Evolutionary conservation across 2,797 vertebrate genomes (phyloP).

Genomic region (Acestrorhynchus altus): DNA sequence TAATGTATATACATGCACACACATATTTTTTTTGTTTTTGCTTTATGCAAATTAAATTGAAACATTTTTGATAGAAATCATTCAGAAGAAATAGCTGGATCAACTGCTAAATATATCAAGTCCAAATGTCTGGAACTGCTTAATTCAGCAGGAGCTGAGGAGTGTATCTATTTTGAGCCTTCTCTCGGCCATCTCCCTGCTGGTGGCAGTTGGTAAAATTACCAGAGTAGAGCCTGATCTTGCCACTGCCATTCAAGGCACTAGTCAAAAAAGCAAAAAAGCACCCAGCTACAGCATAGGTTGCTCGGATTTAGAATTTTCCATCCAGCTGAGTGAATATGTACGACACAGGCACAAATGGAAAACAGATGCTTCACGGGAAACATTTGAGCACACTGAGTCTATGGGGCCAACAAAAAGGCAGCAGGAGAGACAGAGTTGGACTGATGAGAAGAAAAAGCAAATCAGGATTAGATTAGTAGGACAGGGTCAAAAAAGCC

Average conservation of each 20-base stretch:
- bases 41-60: no score
- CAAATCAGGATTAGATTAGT: conserved; percentile 18
- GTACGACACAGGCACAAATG: background rate
- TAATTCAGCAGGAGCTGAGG: conserved; percentile 67
- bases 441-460: conserved; percentile 13
- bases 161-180: conserved; percentile 74
- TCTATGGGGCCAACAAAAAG: background rate
- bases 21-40: no score
- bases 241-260: conserved; percentile 70
- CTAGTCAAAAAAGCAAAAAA: conserved; percentile 43
- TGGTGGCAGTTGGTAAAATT: conserved; percentile 80
- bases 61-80: conserved; percentile 19
- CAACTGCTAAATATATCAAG: conserved; percentile 47
- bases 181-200: conserved; percentile 68
- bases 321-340: background rate
- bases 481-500: background rate
- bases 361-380: conserved; percentile 20
- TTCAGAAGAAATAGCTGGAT: background rate
- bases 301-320: conserved; percentile 8
- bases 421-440: conserved; percentile 7
- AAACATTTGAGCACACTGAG: conserved; percentile 14
- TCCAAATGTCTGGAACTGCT: conserved; percentile 66
- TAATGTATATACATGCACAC: no score
- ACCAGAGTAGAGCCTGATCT: conserved; percentile 67
- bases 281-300: background rate